Evolutionary conservation across 2,113 vertebrate species (phyloP), one percentile per base, ranked within the genome.

Genomic region (Galbula dea): DNA sequence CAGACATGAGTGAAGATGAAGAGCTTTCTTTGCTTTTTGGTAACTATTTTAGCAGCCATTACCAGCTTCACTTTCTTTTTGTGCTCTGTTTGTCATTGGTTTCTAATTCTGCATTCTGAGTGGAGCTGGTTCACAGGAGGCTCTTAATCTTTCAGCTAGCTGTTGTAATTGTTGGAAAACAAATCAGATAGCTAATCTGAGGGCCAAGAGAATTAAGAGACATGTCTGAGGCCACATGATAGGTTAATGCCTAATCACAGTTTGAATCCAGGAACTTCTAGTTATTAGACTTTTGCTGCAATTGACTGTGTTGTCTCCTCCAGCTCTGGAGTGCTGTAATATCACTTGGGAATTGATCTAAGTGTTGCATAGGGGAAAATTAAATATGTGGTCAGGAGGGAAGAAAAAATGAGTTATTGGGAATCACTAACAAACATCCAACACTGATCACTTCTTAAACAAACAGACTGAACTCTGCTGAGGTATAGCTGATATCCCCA

Each of bases 161-260:
- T 87, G 71, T 36, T 89, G 57, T 36, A 80, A 95, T 85, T 93
- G 58, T 90, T 73, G 86, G 51, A 76, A 94, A 95, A 93, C 83
- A 87, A 93, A 84, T 93, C 81, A 87, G 46, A 61, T 14, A 71
- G 63, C 71, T 80, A 80, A 94, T 55, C 67, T 63, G 75, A 94
- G 65, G 55, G 90, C 90, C 36, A 71, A 77, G 82, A 74, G 82
- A 92, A 95, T 93, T 82, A 92, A 94, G 51, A 85, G 37, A 77
- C 49, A 11, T 62, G n/a, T 83, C 78, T 96, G 91, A 92, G 91
- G 93, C 94, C 91, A 94, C 55, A 67, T 24, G 0, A 54, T 73
- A 89, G 86, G 89, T 90, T 96, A 96, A 95, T 93, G 78, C 81
- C 77, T 95, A 92, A 92, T 90, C 93, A 82, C 80, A 85, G 86